A percentile compares a stretch with the other conserved stretches of the same genome.
phyloP scores from a whole-genome alignment of 2,113 vertebrate species.

The Pseudorectes ferrugineus region DNA sequence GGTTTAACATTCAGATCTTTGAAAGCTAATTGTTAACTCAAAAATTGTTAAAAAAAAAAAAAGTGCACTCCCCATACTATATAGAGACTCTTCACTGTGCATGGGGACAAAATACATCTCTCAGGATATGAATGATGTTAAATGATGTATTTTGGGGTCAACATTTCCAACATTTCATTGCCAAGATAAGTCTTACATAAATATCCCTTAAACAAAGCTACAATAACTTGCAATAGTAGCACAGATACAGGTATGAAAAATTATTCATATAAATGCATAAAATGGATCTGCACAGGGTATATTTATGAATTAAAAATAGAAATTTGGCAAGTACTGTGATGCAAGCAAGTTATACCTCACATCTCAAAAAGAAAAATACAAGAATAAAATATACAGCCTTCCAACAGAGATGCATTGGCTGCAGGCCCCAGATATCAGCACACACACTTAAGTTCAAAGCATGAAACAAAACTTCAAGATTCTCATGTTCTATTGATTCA shows the following conservation, averaged over 20 bases:
- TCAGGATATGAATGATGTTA: neutral
- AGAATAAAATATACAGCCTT: neutral
- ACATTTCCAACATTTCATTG: neutral
- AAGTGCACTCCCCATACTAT: rapidly evolving
- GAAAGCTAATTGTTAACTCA: neutral
- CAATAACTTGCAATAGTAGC: neutral
- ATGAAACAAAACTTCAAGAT: neutral
- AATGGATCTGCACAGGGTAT: neutral
- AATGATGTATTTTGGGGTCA: neutral
- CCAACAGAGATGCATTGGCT: neutral
- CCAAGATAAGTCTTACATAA: neutral
- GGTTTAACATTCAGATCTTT: neutral
- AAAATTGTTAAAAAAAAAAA: neutral
- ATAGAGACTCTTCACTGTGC: neutral
- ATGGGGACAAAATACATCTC: neutral
- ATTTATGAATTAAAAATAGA: neutral
- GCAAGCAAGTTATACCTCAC: neutral
- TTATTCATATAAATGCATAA: neutral
- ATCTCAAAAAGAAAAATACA: neutral
- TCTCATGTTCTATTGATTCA: neutral
- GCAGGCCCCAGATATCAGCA: neutral
- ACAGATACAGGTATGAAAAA: neutral
- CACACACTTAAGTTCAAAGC: neutral
- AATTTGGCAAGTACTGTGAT: neutral
- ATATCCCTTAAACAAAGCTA: neutral